Evolutionary conservation across 1,140 invertebrate genomes (phyloP).

Genomic region (Gonioctena quinquepunctata): DNA sequence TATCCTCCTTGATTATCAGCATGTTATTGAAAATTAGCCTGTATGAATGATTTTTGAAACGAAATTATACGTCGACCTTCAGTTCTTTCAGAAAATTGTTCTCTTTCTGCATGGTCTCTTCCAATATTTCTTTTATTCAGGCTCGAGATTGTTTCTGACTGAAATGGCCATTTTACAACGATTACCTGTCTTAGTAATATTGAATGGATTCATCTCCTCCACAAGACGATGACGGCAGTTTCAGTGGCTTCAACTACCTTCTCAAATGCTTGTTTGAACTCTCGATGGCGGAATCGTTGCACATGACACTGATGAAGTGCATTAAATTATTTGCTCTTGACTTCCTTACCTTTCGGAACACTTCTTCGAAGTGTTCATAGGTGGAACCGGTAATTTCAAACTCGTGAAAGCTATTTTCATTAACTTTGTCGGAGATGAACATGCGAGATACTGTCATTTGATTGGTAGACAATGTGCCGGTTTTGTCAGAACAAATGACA

Average conservation of each 20-base stretch:
- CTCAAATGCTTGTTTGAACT: slow-evolving; percentile 87
- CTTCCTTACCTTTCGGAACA: slow-evolving; percentile 82
- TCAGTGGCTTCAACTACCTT: slow-evolving; percentile 99
- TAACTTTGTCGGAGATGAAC: slow-evolving; percentile 93
- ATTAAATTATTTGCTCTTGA: slow-evolving; percentile 86
- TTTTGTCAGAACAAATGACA: slow-evolving; percentile 99
- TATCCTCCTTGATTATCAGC: no score
- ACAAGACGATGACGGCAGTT: slow-evolving; percentile 96
- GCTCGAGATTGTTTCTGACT: slow-evolving; percentile 91
- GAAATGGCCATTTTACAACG: slow-evolving; percentile 91
- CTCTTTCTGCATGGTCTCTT: no score
- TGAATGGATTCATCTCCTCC: slow-evolving; percentile 97
- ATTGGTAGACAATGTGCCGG: slow-evolving; percentile 98
- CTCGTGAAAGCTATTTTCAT: slow-evolving; percentile 90
- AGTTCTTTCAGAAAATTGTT: no score
- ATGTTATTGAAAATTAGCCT: no score
- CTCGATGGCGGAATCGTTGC: slow-evolving; percentile 99
- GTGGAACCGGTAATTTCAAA: slow-evolving; percentile 99
- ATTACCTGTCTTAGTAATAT: slow-evolving; percentile 83
- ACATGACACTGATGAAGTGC: slow-evolving; percentile 97
- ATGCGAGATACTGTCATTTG: slow-evolving; percentile 99
- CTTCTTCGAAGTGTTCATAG: slow-evolving; percentile 97
- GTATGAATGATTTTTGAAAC: no score
- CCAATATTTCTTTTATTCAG: slow-evolving; percentile 98
- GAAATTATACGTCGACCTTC: no score